Conservation (phyloP, 2,797 vertebrate species). For the Strix occidentalis region DNA sequence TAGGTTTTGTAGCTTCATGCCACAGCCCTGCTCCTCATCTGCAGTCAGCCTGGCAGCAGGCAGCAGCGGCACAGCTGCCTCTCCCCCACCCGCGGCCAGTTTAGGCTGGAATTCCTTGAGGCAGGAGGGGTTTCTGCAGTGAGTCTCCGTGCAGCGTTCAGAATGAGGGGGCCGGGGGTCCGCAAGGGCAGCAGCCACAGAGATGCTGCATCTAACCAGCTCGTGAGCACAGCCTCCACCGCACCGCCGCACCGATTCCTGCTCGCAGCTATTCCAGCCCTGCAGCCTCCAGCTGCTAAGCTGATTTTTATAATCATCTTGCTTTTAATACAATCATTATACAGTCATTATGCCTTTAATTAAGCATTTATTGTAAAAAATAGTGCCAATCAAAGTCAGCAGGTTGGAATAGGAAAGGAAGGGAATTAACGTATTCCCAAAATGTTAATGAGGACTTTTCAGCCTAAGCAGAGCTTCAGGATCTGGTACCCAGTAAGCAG, state of each 20-base stretch:
- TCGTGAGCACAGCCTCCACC: neutral
- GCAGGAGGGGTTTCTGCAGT: neutral
- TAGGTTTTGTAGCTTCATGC: accelerated
- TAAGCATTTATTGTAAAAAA: slow-evolving; percentile 53
- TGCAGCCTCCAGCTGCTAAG: slow-evolving; percentile 16
- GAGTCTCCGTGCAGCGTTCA: accelerated
- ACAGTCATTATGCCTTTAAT: slow-evolving; percentile 44
- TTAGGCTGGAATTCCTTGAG: neutral
- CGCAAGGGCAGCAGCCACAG: accelerated
- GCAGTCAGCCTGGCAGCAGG: neutral
- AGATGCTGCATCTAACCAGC: neutral
- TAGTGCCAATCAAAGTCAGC: slow-evolving; percentile 56
- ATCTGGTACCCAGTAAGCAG: neutral
- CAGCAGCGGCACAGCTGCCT: neutral
- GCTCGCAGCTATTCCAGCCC: neutral
- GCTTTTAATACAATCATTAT: slow-evolving; percentile 42
- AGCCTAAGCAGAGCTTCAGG: slow-evolving; percentile 3
- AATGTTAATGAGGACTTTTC: slow-evolving; percentile 25
- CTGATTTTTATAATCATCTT: slow-evolving; percentile 28
- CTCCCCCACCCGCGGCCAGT: neutral
- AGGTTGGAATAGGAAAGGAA: slow-evolving; percentile 2
- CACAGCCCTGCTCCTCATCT: neutral
- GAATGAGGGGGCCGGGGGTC: neutral
- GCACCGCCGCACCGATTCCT: neutral
- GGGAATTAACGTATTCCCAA: neutral